Conservation (phyloP, 1,140 invertebrate genomes). For the Maniola jurtina region DNA sequence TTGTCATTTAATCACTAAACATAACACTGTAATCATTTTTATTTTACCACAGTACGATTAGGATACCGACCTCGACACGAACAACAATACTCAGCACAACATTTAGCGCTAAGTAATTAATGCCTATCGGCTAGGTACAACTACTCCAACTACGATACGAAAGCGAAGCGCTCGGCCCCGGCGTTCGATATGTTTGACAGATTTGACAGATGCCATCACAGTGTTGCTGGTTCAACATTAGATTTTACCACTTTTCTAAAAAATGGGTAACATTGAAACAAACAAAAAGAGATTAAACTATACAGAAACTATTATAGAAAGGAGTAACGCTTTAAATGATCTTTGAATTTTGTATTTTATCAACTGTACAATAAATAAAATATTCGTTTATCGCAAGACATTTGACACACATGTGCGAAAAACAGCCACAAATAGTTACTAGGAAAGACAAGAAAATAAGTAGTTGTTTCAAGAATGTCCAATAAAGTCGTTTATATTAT, state of each 20-base stretch:
- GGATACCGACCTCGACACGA: constrained; percentile 45
- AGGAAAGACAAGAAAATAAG: too few relatives aligned
- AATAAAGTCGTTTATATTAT: too few relatives aligned
- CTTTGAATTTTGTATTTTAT: too few relatives aligned
- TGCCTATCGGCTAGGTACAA: constrained; percentile 33
- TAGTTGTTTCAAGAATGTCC: too few relatives aligned
- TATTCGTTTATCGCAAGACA: too few relatives aligned
- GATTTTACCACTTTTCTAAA: neutral
- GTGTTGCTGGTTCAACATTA: constrained; percentile 21
- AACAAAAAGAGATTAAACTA: too few relatives aligned
- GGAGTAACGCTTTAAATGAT: too few relatives aligned
- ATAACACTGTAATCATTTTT: constrained; percentile 65
- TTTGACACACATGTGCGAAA: too few relatives aligned
- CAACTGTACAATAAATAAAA: too few relatives aligned
- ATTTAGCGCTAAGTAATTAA: constrained; percentile 34
- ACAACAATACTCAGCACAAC: constrained; percentile 54
- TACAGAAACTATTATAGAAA: too few relatives aligned
- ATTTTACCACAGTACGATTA: constrained; percentile 37
- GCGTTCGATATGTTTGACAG: constrained; percentile 72
- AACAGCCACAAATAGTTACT: too few relatives aligned
- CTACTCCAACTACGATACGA: constrained; percentile 9
- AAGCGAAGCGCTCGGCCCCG: constrained; percentile 17
- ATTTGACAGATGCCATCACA: constrained; percentile 31
- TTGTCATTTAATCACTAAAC: constrained; percentile 71
- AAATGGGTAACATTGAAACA: too few relatives aligned